These are phyloP conservation scores for Oplegnathus fasciatus DNA, from an alignment of 2,113 vertebrate genomes.

Conservation along the genomic window DNA sequence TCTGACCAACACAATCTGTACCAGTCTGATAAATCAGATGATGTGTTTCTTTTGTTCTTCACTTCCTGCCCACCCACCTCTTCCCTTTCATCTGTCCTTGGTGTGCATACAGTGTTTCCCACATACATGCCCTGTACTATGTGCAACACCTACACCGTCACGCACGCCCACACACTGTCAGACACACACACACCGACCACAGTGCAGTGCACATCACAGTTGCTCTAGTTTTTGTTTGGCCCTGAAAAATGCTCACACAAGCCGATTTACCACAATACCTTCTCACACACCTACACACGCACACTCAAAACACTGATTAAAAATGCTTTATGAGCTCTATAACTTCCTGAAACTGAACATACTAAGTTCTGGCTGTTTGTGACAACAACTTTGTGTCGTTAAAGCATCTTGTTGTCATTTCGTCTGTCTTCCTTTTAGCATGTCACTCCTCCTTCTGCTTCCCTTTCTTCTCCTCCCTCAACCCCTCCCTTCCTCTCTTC, in stretches of 20 bases:
- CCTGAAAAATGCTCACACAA: slow-evolving; percentile 49
- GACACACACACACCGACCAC: slow-evolving; percentile 46
- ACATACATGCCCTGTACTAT: slow-evolving; percentile 67
- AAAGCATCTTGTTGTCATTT: neutral
- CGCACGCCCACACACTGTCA: slow-evolving; percentile 37
- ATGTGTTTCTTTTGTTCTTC: slow-evolving; percentile 69
- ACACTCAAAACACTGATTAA: slow-evolving; percentile 26
- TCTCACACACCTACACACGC: slow-evolving; percentile 27
- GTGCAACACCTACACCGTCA: slow-evolving; percentile 63
- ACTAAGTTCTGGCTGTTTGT: neutral
- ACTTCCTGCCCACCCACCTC: slow-evolving; percentile 77
- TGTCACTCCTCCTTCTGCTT: neutral
- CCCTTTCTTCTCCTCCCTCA: slow-evolving; percentile 5
- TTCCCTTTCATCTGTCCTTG: slow-evolving; percentile 74
- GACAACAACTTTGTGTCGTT: slow-evolving; percentile 6
- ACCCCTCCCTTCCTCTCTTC: slow-evolving; percentile 25
- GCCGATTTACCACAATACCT: slow-evolving; percentile 61
- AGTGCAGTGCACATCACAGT: slow-evolving; percentile 51
- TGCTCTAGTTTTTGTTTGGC: slow-evolving; percentile 73
- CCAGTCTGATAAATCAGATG: slow-evolving; percentile 73
- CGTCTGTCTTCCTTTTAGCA: neutral
- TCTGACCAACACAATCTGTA: slow-evolving; percentile 44
- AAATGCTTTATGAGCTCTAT: slow-evolving; percentile 32
- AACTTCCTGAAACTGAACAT: slow-evolving; percentile 50
- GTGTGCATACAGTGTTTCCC: slow-evolving; percentile 75